Evolutionary conservation across 1,140 invertebrate species (phyloP).

Genomic region (Plectrocnemia conspersa): DNA sequence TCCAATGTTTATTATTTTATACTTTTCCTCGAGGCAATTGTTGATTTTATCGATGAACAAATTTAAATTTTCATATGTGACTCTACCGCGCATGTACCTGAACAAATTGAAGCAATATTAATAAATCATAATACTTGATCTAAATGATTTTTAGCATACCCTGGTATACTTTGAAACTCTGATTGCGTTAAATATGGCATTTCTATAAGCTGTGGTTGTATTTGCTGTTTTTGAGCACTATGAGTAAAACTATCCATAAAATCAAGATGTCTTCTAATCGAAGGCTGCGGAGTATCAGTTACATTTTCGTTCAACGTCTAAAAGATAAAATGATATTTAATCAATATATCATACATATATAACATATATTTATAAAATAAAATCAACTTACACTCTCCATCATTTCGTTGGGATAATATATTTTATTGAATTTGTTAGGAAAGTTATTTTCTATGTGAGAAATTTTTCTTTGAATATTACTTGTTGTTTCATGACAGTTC

Average conservation of each 20-base stretch:
- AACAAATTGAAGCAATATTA: constrained; percentile 1
- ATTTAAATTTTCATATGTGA: constrained; percentile 26
- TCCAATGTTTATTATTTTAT: constrained; percentile 11
- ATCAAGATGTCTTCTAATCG: constrained; percentile 25
- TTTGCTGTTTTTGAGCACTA: constrained; percentile 18
- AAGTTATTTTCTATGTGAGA: constrained; percentile 22
- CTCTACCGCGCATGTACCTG: constrained; percentile 31
- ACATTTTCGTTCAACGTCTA: neutral
- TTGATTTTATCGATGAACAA: constrained; percentile 32
- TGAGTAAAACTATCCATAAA: constrained; percentile 9
- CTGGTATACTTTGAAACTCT: constrained; percentile 30
- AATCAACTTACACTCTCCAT: constrained; percentile 6
- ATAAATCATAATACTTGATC: neutral
- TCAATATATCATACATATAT: neutral
- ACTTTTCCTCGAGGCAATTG: constrained; percentile 29
- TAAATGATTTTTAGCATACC: constrained; percentile 14
- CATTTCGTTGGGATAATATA: neutral
- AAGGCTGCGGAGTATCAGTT: constrained; percentile 6
- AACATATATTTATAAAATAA: neutral
- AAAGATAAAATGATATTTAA: neutral
- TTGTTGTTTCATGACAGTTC: neutral
- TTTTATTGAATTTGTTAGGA: constrained; percentile 25
- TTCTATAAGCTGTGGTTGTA: neutral
- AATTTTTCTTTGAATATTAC: constrained; percentile 11
- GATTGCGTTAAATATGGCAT: constrained; percentile 26